Percentiles rank a stretch among this genome's conserved stretches.
phyloP scores from a whole-genome alignment of 2,797 vertebrate genomes.

The Acipenser transmontanus region DNA sequence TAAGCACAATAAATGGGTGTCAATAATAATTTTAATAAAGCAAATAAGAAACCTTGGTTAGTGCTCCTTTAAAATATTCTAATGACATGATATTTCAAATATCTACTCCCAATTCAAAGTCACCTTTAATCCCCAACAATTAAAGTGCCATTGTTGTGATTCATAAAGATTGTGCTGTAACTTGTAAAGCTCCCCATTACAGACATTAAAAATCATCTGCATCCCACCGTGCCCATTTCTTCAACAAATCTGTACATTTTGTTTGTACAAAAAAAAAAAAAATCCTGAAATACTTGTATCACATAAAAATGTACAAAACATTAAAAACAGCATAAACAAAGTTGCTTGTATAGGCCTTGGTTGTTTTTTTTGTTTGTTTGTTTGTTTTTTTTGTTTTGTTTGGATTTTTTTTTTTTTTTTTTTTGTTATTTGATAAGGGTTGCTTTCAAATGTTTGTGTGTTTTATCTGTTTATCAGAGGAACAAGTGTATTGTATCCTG shows the following conservation, averaged over 20 bases:
- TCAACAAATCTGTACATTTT: conserved; percentile 63
- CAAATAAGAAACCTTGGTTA: too few relatives aligned
- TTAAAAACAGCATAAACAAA: conserved; percentile 76
- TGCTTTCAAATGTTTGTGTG: conserved; percentile 58
- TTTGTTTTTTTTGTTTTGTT: conserved; percentile 10
- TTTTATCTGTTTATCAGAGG: too few relatives aligned
- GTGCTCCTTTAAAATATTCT: too few relatives aligned
- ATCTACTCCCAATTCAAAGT: conserved; percentile 34
- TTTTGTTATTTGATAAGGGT: conserved; percentile 48
- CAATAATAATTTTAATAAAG: too few relatives aligned
- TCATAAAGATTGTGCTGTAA: conserved; percentile 63
- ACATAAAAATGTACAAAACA: conserved; percentile 89
- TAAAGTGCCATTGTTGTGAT: conserved; percentile 23
- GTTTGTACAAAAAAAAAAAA: conserved; percentile 81
- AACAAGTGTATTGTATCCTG: too few relatives aligned
- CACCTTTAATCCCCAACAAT: conserved; percentile 62
- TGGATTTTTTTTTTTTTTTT: conserved; percentile 5
- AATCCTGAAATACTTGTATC: conserved; percentile 85
- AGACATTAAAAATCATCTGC: conserved; percentile 65
- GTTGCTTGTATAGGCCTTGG: conserved; percentile 69
- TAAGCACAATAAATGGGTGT: too few relatives aligned
- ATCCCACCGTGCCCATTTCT: conserved; percentile 58
- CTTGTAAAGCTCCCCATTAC: conserved; percentile 50
- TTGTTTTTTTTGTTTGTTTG: conserved; percentile 29
- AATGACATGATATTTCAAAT: too few relatives aligned